A percentile compares a stretch with the other conserved stretches of the same genome.
phyloP scores from a whole-genome alignment of 2,888 invertebrate species.

The Chironomus tentans region DNA sequence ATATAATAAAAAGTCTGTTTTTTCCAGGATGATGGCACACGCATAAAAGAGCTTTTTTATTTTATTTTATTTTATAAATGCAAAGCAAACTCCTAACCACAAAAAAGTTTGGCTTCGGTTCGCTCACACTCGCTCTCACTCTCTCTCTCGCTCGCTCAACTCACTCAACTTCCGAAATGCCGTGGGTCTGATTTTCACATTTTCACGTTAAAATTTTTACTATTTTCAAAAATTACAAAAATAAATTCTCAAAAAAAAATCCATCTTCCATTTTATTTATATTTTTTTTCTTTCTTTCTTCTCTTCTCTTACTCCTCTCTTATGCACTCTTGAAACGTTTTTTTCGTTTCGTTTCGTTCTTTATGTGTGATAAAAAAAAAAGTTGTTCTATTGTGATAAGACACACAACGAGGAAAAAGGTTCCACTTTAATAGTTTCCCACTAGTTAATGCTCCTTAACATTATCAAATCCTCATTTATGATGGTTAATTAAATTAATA shows the following conservation, averaged over 20 bases:
- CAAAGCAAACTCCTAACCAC: constrained; percentile 18
- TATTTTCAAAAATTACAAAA: constrained; percentile 21
- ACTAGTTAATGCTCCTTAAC: background rate
- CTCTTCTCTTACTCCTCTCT: background rate
- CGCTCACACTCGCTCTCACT: background rate
- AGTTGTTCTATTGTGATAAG: constrained; percentile 18
- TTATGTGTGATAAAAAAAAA: constrained; percentile 10
- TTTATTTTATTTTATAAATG: background rate
- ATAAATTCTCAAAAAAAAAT: constrained; percentile 18
- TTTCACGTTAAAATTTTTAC: constrained; percentile 15
- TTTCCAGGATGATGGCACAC: constrained; percentile 6
- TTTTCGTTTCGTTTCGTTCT: constrained; percentile 8
- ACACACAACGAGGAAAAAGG: background rate
- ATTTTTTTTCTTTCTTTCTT: constrained; percentile 20
- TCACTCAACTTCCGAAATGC: constrained; percentile 1
- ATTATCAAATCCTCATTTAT: background rate
- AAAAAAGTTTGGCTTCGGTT: constrained; percentile 18
- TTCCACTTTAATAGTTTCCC: background rate
- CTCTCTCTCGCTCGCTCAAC: background rate
- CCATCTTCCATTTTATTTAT: constrained; percentile 27
- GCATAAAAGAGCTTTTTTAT: background rate
- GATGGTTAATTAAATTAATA: background rate
- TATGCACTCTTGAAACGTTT: constrained; percentile 23
- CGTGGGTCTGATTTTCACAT: constrained; percentile 13
- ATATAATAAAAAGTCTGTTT: background rate